Conservation (phyloP, 1,140 invertebrate genomes). For the Bombus cullumanus region DNA sequence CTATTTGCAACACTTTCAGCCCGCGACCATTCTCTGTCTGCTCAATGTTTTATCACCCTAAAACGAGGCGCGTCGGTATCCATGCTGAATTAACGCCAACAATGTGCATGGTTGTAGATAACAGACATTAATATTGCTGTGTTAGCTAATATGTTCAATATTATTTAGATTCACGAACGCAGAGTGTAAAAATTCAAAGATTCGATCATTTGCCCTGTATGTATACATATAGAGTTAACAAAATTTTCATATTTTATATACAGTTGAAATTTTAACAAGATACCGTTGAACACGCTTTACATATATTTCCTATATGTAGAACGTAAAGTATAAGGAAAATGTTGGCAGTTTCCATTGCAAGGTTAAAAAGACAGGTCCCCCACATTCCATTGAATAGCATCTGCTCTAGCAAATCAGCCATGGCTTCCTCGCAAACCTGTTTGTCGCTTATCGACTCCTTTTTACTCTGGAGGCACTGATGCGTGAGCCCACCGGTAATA, state of each 20-base stretch:
- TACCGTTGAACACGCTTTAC: neutral
- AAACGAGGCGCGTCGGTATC: conserved; percentile 1
- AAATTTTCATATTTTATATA: neutral
- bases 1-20: conserved; percentile 8
- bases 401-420: conserved; percentile 36
- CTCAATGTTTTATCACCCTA: neutral
- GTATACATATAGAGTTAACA: neutral
- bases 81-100: neutral
- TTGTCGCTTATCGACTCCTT: conserved; percentile 45
- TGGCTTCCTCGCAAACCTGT: conserved; percentile 43
- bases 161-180: no score
- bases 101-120: neutral
- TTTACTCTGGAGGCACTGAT: conserved; percentile 34
- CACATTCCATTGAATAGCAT: conserved; percentile 28
- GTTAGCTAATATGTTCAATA: no score
- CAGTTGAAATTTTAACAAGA: neutral
- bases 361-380: neutral
- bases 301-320: neutral
- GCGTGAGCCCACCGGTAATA: conserved; percentile 45
- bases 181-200: neutral
- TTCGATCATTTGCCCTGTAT: no score
- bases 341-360: neutral
- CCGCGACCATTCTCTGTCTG: neutral
- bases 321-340: neutral
- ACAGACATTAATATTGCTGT: neutral